A percentile compares a stretch with the other conserved stretches of the same genome.
Evolutionary conservation across 2,113 vertebrate genomes (phyloP).

Genomic region (Mungos mungo): DNA sequence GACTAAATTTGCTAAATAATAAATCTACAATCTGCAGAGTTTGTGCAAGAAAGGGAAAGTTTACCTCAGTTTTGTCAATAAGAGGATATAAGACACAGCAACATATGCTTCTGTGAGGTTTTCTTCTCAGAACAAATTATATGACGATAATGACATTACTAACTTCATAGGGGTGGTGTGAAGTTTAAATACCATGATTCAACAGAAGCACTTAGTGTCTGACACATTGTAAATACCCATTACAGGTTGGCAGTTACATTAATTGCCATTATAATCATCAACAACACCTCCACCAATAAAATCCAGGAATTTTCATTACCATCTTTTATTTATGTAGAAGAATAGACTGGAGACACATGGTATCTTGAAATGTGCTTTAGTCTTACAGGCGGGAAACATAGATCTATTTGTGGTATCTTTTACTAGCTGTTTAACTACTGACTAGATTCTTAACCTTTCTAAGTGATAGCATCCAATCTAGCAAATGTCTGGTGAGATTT

Average conservation of each 20-base stretch:
- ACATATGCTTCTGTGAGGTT: neutral
- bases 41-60: neutral
- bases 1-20: neutral
- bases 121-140: neutral
- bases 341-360: neutral
- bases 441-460: neutral
- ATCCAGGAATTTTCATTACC: neutral
- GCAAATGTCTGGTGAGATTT: neutral
- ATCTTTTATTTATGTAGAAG: neutral
- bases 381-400: neutral
- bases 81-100: neutral
- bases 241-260: neutral
- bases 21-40: neutral
- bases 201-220: neutral
- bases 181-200: neutral
- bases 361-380: neutral
- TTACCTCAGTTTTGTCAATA: neutral
- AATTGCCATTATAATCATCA: neutral
- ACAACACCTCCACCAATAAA: neutral
- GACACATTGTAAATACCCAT: neutral
- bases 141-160: neutral
- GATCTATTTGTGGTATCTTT: neutral
- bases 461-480: neutral
- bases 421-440: neutral
- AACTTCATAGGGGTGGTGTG: neutral